Percentiles rank a stretch among this genome's conserved stretches.
Evolutionary conservation across 2,888 invertebrate species (phyloP).

Genomic region (Stenolophus ochropezus): DNA sequence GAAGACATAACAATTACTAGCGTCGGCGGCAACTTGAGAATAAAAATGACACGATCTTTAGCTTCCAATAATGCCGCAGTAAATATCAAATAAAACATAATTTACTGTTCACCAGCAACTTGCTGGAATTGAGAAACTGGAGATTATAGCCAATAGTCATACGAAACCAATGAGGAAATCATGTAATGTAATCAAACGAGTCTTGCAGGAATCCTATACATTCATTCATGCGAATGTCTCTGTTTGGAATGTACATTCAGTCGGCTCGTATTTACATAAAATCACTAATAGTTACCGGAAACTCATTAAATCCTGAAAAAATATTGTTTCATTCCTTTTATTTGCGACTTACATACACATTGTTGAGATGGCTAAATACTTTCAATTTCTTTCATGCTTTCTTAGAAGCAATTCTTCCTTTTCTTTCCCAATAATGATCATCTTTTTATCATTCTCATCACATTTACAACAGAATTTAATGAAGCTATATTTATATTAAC

Average conservation of each 20-base stretch:
- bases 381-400: not conserved
- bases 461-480: too few species aligned
- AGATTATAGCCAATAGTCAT: not conserved
- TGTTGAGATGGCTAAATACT: not conserved
- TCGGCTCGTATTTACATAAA: not conserved
- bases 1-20: constrained; percentile 22
- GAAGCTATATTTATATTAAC: too few species aligned
- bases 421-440: too few species aligned
- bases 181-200: not conserved
- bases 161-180: not conserved
- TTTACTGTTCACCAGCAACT: constrained; percentile 9
- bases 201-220: not conserved
- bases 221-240: not conserved
- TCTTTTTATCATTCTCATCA: too few species aligned
- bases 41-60: constrained; percentile 58
- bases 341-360: not conserved
- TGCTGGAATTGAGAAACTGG: constrained; percentile 4
- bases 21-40: not conserved
- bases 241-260: not conserved
- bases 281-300: not conserved
- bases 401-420: too few species aligned
- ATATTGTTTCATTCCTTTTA: too few species aligned
- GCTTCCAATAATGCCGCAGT: constrained; percentile 54
- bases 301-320: not conserved
- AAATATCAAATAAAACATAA: constrained; percentile 56